Conservation (phyloP, 2,113 vertebrate genomes). For the Urocolius indicus region DNA sequence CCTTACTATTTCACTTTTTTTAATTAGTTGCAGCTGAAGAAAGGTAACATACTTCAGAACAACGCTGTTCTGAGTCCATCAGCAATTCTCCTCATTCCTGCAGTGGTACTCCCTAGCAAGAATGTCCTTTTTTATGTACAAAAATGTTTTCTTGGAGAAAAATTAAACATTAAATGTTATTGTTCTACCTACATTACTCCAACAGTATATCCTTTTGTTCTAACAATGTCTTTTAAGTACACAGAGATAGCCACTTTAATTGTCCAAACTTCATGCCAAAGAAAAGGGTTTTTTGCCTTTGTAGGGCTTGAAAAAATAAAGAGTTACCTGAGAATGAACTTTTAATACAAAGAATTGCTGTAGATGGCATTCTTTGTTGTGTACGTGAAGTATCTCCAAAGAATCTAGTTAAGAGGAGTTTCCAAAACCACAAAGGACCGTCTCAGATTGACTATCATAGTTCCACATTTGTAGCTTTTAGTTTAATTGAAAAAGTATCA, state of each 20-base stretch:
- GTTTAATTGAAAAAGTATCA: too few species aligned
- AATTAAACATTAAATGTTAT: background rate
- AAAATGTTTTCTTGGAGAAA: background rate
- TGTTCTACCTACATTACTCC: background rate
- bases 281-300: background rate
- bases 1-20: background rate
- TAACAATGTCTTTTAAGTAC: background rate
- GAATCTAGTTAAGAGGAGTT: background rate
- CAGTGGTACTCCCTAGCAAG: background rate
- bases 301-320: background rate
- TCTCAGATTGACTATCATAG: background rate
- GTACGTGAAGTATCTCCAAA: background rate
- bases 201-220: background rate
- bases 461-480: background rate
- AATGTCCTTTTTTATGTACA: background rate
- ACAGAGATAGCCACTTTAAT: background rate
- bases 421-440: background rate
- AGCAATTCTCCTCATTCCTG: background rate
- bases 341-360: background rate
- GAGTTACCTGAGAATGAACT: background rate
- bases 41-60: background rate
- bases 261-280: background rate
- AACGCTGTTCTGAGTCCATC: background rate
- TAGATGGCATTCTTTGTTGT: background rate
- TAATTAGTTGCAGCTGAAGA: background rate